Conservation (phyloP, 2,797 vertebrate species). For the Lepilemur septentrionalis region DNA sequence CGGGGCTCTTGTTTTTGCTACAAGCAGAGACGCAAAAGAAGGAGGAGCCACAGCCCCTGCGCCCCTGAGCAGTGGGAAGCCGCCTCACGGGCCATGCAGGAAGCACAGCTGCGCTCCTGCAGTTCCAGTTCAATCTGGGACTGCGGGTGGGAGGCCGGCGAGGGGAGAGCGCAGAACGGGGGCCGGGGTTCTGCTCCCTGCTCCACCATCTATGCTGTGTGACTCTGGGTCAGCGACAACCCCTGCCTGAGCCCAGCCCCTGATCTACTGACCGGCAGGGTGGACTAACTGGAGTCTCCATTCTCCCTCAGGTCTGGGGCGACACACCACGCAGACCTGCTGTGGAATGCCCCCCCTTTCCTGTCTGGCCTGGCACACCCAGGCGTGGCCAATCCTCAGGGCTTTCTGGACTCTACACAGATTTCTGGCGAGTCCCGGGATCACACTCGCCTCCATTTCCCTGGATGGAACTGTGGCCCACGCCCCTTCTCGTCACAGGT, state of each 20-base stretch:
- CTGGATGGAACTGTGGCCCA: conserved; percentile 2
- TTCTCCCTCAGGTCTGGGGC: neutral
- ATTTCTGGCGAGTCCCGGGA: neutral
- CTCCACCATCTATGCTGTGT: neutral
- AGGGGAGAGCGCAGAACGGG: neutral
- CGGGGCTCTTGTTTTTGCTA: neutral
- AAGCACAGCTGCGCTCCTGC: neutral
- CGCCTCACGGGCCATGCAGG: neutral
- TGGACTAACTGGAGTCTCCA: neutral
- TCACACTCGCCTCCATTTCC: neutral
- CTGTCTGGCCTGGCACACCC: neutral
- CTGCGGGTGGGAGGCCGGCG: neutral
- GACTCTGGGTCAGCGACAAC: neutral
- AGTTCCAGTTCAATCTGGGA: neutral
- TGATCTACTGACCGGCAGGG: neutral
- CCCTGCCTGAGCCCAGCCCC: neutral
- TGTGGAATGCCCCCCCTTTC: neutral
- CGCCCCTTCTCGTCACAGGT: neutral
- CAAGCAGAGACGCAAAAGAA: neutral
- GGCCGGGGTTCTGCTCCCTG: neutral
- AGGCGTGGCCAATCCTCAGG: neutral
- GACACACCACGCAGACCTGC: accelerated
- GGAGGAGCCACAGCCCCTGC: neutral
- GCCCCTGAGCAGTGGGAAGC: neutral
- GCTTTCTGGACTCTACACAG: neutral